Evolutionary conservation across 2,888 invertebrate genomes (phyloP).

Genomic region (Agrotis clavis): DNA sequence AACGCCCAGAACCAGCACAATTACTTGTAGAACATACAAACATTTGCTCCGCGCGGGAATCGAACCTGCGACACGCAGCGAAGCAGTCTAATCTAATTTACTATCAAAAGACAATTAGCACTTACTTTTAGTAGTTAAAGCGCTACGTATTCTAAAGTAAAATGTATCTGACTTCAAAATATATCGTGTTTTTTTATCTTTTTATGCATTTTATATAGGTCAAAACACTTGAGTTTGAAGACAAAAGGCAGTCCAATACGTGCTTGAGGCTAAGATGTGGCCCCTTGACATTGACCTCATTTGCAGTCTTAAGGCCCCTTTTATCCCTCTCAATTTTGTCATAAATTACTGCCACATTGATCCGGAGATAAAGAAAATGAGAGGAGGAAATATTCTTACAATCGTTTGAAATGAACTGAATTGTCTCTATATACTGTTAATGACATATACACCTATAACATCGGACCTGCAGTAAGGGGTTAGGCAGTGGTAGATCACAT

Average conservation of each 20-base stretch:
- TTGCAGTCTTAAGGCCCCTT: conserved; percentile 31
- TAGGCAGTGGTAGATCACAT: too few relatives aligned
- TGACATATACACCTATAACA: background rate
- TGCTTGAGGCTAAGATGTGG: conserved; percentile 41
- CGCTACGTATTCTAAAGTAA: background rate
- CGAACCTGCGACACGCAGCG: too few relatives aligned
- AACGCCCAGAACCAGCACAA: too few relatives aligned
- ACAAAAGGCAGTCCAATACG: conserved; percentile 54
- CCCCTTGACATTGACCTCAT: conserved; percentile 54
- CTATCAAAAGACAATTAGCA: background rate
- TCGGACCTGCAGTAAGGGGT: too few relatives aligned
- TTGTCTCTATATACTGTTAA: background rate
- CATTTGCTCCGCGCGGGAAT: too few relatives aligned
- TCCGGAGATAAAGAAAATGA: conserved; percentile 20
- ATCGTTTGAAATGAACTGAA: background rate
- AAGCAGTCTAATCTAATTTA: background rate
- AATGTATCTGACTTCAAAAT: background rate
- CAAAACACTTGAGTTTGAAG: conserved; percentile 38
- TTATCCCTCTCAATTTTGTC: conserved; percentile 47
- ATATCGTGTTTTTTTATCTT: conserved; percentile 6
- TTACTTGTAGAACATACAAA: too few relatives aligned
- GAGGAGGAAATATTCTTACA: conserved; percentile 7
- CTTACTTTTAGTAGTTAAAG: background rate
- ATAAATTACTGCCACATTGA: conserved; percentile 50
- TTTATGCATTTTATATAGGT: conserved; percentile 31